Conservation (phyloP, 2,888 invertebrate species). For the Hyposoter dolosus region DNA sequence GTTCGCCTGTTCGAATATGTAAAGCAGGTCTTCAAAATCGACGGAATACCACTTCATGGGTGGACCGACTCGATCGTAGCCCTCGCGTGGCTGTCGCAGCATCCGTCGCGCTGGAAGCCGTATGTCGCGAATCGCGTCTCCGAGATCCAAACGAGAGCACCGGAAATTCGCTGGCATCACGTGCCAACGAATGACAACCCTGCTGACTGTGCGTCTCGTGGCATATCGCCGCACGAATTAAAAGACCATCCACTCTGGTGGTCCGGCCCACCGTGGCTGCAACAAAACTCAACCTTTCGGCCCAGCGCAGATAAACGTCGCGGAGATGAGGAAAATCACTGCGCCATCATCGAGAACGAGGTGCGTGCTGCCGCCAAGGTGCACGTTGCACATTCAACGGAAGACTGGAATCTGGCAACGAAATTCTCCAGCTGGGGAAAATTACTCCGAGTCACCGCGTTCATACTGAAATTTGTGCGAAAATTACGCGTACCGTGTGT, state of each 20-base stretch:
- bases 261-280: slow-evolving; percentile 69
- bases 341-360: too few relatives aligned
- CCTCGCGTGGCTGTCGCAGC: slow-evolving; percentile 70
- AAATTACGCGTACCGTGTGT: too few relatives aligned
- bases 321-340: too few relatives aligned
- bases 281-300: neutral
- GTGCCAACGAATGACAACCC: slow-evolving; percentile 74
- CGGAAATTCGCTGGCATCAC: slow-evolving; percentile 72
- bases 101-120: slow-evolving; percentile 65
- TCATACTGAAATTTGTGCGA: too few relatives aligned
- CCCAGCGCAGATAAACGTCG: too few relatives aligned
- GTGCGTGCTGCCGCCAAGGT: too few relatives aligned
- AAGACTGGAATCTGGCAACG: too few relatives aligned
- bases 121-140: slow-evolving; percentile 76
- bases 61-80: slow-evolving; percentile 73
- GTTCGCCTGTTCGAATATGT: slow-evolving; percentile 45
- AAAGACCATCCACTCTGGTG: slow-evolving; percentile 67
- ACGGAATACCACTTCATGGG: neutral
- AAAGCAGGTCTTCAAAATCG: neutral
- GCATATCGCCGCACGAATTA: slow-evolving; percentile 67
- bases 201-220: slow-evolving; percentile 77
- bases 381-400: neutral
- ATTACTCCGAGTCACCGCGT: too few relatives aligned
- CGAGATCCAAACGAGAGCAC: slow-evolving; percentile 73
- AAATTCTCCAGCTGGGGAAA: too few relatives aligned